These are phyloP conservation scores for Zosterops borbonicus DNA, from an alignment of 2,113 vertebrate species.

Conservation along the genomic window DNA sequence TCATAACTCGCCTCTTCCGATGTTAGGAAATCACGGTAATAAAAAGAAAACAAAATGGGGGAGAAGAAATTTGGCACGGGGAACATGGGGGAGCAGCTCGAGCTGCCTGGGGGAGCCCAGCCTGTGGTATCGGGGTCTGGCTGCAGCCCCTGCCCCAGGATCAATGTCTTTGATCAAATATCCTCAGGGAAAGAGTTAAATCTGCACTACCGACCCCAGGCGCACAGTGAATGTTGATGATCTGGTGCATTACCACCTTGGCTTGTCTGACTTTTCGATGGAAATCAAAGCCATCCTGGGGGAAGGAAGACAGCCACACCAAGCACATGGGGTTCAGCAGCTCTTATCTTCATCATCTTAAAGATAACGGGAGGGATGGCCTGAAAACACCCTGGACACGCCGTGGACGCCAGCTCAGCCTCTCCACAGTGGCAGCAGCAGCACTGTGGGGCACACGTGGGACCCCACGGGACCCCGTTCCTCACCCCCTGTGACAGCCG, in stretches of 20 bases:
- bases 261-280: not conserved
- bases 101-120: not conserved
- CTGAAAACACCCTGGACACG: rapidly evolving
- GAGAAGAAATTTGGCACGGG: slow-evolving; percentile 1
- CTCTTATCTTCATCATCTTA: not conserved
- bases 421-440: not conserved
- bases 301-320: not conserved
- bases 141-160: not conserved
- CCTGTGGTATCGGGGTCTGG: not conserved
- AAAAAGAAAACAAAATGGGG: slow-evolving; percentile 50
- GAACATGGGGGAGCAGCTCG: not conserved
- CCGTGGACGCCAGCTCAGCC: not conserved
- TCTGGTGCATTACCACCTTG: no score
- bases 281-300: not conserved
- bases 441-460: rapidly evolving
- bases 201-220: not conserved
- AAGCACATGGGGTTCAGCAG: not conserved
- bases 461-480: rapidly evolving
- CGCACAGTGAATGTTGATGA: not conserved
- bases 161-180: not conserved
- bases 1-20: slow-evolving; percentile 66
- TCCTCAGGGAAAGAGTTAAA: not conserved
- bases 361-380: not conserved
- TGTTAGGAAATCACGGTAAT: slow-evolving; percentile 56
- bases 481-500: rapidly evolving